Percentiles rank a stretch among this genome's conserved stretches.
Evolutionary conservation across 2,888 invertebrate species (phyloP).

Genomic region (Lobophora halterata): DNA sequence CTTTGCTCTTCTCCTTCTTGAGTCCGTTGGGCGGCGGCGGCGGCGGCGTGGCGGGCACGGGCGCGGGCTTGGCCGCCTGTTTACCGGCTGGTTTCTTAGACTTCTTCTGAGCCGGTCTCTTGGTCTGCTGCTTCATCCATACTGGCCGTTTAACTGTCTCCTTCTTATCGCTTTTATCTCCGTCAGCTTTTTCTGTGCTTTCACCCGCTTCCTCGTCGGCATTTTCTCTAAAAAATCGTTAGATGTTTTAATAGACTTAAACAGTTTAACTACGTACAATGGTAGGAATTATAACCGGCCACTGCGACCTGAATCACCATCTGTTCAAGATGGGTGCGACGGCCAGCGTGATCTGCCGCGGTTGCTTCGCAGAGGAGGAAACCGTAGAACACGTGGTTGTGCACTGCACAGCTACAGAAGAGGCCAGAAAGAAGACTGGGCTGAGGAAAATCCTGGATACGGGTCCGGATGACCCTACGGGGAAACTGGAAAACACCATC

Average conservation of each 20-base stretch:
- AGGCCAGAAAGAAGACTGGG: too few relatives aligned
- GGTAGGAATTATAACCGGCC: too few relatives aligned
- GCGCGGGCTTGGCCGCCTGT: conserved; percentile 42
- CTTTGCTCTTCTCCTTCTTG: conserved; percentile 57
- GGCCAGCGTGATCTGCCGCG: too few relatives aligned
- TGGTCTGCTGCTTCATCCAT: conserved; percentile 53
- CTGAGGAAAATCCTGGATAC: too few relatives aligned
- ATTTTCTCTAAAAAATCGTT: conserved; percentile 64
- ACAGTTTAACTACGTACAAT: too few relatives aligned
- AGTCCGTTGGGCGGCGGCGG: conserved; percentile 44
- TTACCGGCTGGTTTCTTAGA: conserved; percentile 47
- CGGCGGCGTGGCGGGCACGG: conserved; percentile 40
- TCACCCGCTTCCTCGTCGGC: conserved; percentile 80
- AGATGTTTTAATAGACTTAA: conserved; percentile 2
- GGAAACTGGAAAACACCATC: too few relatives aligned
- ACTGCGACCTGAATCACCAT: too few relatives aligned
- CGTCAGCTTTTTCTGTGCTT: conserved; percentile 63
- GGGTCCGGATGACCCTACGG: too few relatives aligned
- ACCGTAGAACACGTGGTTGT: too few relatives aligned
- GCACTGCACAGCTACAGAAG: too few relatives aligned
- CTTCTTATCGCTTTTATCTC: conserved; percentile 72
- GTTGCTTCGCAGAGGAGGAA: too few relatives aligned
- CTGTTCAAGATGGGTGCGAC: too few relatives aligned
- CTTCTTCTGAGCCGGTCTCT: conserved; percentile 52
- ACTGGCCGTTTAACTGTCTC: conserved; percentile 84